Percentiles rank a stretch among this genome's conserved stretches.
phyloP scores from a whole-genome alignment of 2,888 invertebrate genomes.

The Cephus sareptanus region DNA sequence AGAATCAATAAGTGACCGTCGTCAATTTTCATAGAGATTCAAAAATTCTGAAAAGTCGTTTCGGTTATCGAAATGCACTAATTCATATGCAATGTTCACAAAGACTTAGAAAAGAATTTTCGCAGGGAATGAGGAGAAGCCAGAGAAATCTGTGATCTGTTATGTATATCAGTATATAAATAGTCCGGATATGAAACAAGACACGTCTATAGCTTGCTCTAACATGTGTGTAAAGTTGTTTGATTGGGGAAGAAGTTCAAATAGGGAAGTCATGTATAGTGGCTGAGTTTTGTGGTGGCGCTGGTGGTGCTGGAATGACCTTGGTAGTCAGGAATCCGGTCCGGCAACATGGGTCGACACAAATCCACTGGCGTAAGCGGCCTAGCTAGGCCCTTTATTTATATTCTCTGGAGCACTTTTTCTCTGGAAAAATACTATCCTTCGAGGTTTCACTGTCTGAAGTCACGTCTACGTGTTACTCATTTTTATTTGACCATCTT shows the following conservation, averaged over 20 bases:
- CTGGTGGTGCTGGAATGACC: slow-evolving; percentile 47
- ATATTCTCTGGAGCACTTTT: background rate
- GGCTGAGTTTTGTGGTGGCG: slow-evolving; percentile 22
- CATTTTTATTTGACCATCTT: no score
- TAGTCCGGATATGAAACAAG: background rate
- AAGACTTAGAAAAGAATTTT: no score
- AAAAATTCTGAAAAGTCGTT: no score
- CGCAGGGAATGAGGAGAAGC: no score
- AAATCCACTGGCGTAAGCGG: slow-evolving; percentile 44
- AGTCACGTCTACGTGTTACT: no score
- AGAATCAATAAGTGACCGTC: no score
- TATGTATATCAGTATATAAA: background rate
- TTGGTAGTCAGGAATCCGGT: slow-evolving; percentile 61
- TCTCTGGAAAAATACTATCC: background rate
- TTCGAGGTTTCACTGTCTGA: no score
- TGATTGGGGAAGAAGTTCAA: background rate
- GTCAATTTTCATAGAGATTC: no score
- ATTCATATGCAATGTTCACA: no score
- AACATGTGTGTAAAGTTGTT: background rate
- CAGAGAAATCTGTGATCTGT: no score
- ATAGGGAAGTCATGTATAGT: background rate
- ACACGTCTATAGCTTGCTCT: background rate
- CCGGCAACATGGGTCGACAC: slow-evolving; percentile 54
- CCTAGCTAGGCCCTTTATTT: slow-evolving; percentile 26
- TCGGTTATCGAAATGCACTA: no score